Evolutionary conservation across 2,888 invertebrate genomes (phyloP).

Genomic region (Phragmatobia fuliginosa): DNA sequence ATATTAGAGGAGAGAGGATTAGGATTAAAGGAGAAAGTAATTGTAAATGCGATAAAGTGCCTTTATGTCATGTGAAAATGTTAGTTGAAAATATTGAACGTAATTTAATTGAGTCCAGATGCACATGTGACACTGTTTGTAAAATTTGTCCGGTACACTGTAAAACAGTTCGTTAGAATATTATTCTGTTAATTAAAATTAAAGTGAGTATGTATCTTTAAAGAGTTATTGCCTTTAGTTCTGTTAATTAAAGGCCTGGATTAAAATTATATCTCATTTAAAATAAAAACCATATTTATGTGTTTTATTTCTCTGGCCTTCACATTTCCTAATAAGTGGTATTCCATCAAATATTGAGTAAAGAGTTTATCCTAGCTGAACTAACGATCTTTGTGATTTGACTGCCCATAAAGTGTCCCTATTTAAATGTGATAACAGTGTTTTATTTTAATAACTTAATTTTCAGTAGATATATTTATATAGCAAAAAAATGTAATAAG

Average conservation of each 20-base stretch:
- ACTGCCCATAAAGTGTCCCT: no score
- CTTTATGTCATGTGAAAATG: slow-evolving; percentile 81
- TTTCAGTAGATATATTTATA: no score
- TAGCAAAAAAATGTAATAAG: no score
- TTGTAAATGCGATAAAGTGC: slow-evolving; percentile 75
- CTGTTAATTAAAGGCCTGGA: neutral
- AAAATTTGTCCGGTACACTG: slow-evolving; percentile 69
- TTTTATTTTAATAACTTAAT: no score
- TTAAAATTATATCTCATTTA: neutral
- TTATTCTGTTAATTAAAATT: neutral
- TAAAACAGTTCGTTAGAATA: neutral
- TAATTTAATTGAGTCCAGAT: slow-evolving; percentile 67
- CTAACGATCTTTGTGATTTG: no score
- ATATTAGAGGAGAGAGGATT: slow-evolving; percentile 18
- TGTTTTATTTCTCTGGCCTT: neutral
- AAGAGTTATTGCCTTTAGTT: neutral
- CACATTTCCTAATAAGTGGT: neutral
- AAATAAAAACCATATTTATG: neutral
- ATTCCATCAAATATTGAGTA: no score
- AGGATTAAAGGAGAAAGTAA: slow-evolving; percentile 37
- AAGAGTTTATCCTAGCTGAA: no score
- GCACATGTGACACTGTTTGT: slow-evolving; percentile 73
- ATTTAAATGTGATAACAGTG: no score
- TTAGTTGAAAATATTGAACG: slow-evolving; percentile 76
- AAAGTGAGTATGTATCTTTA: neutral